Evolutionary conservation across 2,888 invertebrate species (phyloP).

Genomic region (Tetrapedia diversipes): DNA sequence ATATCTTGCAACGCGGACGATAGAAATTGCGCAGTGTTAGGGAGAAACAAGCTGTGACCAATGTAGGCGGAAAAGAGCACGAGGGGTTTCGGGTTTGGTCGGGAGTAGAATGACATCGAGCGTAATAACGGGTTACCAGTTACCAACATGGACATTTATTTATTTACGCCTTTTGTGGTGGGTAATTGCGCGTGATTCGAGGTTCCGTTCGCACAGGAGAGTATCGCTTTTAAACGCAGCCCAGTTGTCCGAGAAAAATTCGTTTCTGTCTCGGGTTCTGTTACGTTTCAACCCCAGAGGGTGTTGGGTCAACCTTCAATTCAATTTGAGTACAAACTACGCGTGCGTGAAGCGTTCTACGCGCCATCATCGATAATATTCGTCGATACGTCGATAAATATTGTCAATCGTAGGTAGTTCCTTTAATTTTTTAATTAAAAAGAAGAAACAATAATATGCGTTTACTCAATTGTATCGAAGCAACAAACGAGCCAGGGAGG

Average conservation of each 20-base stretch:
- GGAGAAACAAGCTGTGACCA: conserved; percentile 15
- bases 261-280: background rate
- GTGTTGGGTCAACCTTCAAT: too few relatives aligned
- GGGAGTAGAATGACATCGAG: conserved; percentile 71
- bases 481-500: too few relatives aligned
- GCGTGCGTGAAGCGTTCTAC: too few relatives aligned
- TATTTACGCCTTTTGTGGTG: conserved; percentile 73
- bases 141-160: conserved; percentile 76
- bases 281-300: background rate
- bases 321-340: background rate
- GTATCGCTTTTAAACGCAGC: conserved; percentile 69
- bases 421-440: too few relatives aligned
- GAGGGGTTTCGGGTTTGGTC: conserved; percentile 57
- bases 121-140: conserved; percentile 79
- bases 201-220: conserved; percentile 72
- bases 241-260: conserved; percentile 28
- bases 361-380: too few relatives aligned
- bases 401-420: too few relatives aligned
- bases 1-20: conserved; percentile 11
- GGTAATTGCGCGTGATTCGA: conserved; percentile 74
- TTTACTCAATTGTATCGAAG: too few relatives aligned
- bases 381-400: too few relatives aligned
- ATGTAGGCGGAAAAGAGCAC: conserved; percentile 1
- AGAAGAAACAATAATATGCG: too few relatives aligned
- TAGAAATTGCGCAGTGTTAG: conserved; percentile 21